Evolutionary conservation across 92 coral and sea anemone genomes (phyloP), one percentile per base, ranked within the genome.

Genomic region (Porites cylindrica): DNA sequence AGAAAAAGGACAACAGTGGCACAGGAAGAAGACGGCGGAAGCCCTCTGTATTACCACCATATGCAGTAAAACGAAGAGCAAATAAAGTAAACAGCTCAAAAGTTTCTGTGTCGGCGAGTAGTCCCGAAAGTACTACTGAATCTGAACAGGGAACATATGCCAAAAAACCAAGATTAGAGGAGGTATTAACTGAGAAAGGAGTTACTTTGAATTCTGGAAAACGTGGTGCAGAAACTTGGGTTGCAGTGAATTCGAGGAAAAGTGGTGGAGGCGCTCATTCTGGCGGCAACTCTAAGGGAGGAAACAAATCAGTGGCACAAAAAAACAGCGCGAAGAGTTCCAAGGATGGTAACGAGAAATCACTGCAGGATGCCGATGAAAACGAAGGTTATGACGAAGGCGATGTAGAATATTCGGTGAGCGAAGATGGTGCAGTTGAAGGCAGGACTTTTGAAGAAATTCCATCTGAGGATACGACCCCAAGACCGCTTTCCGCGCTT

Each of bases 41-140:
- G 21, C 70, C 86, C 14, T 16, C 64, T 17, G 1, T 74, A 16
- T 21, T 83, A 21, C 80, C 81, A 50, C 72, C 81, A 8, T 74
- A 73, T 65, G 53, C n/a, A n/a, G 18, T 8, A 10, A 62, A 26
- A 17, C 62, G 65, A 64, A 75, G 29, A 63, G 26, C 29, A 17
- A 66, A 8, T n/a, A 83, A 63, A 43, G 20, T 64, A 3, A 83
- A 47, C 52, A 72, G 61, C 59, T 61, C 72, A 16, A 73, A 73
- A 63, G n/a, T 10, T 16, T 70, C 86, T 20, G 2, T 16, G 19
- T n/a, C 58, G 10, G 32, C 11, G n/a, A 65, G 16, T 43, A 83
- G 52, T 32, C 80, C 47, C 4, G 81, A 83, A 26, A 21, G 64
- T 11, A 20, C 76, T 14, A 58, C 75, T 80, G 84, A 77, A 70